phyloP scores from a whole-genome alignment of 2,888 invertebrate species.

The Tigriopus californicus region DNA sequence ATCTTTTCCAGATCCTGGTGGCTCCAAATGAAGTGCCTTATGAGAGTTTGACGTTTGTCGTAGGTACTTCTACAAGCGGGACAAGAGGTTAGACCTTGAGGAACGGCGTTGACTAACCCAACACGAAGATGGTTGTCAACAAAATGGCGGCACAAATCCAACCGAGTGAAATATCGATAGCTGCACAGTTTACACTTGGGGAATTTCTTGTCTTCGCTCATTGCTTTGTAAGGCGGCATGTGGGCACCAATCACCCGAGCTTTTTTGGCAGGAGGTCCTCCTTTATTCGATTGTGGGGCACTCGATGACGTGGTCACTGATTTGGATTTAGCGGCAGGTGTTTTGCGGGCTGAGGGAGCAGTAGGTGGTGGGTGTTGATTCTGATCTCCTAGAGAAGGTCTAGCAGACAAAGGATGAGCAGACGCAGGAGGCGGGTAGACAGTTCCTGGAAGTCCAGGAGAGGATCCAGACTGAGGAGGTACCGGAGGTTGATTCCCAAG shows the following conservation, averaged over 20 bases:
- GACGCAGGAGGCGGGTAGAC: not conserved
- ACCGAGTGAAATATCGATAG: constrained; percentile 13
- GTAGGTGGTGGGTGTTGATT: not conserved
- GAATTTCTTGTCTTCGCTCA: constrained; percentile 10
- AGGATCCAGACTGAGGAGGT: not conserved
- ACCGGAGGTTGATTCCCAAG: not conserved
- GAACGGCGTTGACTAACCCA: not conserved
- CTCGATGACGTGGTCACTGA: not conserved
- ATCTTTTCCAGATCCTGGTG: constrained; percentile 7
- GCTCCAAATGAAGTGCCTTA: constrained; percentile 9
- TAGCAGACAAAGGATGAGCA: not conserved
- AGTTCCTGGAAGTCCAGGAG: not conserved
- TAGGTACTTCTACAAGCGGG: constrained; percentile 2
- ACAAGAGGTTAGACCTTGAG: not conserved
- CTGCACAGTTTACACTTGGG: constrained; percentile 13
- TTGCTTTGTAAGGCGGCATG: not conserved
- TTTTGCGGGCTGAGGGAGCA: not conserved
- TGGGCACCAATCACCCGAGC: too few species aligned
- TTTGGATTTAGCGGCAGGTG: not conserved
- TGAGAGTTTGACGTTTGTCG: not conserved
- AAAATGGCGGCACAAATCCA: constrained; percentile 15
- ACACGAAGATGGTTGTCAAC: constrained; percentile 9
- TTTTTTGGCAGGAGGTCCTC: too few species aligned
- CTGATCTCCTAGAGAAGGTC: not conserved
- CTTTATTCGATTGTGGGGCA: too few species aligned